These are phyloP conservation scores for Tipula confusa DNA, from an alignment of 2,888 invertebrate species.

Conservation along the genomic window DNA sequence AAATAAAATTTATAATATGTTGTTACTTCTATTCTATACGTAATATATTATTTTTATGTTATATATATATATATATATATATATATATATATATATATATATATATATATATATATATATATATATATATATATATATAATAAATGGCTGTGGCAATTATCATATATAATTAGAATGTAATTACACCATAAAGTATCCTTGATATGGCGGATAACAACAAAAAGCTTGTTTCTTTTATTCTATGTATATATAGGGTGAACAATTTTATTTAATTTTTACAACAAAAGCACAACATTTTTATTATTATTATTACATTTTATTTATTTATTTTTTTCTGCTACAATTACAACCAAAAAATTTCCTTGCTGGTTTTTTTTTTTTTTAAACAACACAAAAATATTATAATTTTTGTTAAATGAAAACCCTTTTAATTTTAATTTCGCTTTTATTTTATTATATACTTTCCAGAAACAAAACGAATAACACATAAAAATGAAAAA, in stretches of 20 bases:
- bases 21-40: background rate
- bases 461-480: background rate
- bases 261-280: background rate
- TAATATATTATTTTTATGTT: no score
- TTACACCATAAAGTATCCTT: slow-evolving; percentile 1
- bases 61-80: no score
- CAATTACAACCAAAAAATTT: slow-evolving; percentile 26
- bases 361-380: background rate
- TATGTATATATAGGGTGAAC: background rate
- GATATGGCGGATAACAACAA: background rate
- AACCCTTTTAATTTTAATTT: slow-evolving; percentile 3
- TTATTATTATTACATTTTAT: background rate
- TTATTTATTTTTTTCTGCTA: background rate
- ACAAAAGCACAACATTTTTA: slow-evolving; percentile 10
- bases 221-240: background rate
- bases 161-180: slow-evolving; percentile 29
- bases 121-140: background rate
- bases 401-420: no score
- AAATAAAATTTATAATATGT: background rate
- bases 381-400: background rate
- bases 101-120: no score
- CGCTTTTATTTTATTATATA: background rate
- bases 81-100: no score
- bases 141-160: slow-evolving; percentile 26
- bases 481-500: background rate